phyloP scores from a whole-genome alignment of 2,797 vertebrate genomes.

The Phataginus tricuspis region DNA sequence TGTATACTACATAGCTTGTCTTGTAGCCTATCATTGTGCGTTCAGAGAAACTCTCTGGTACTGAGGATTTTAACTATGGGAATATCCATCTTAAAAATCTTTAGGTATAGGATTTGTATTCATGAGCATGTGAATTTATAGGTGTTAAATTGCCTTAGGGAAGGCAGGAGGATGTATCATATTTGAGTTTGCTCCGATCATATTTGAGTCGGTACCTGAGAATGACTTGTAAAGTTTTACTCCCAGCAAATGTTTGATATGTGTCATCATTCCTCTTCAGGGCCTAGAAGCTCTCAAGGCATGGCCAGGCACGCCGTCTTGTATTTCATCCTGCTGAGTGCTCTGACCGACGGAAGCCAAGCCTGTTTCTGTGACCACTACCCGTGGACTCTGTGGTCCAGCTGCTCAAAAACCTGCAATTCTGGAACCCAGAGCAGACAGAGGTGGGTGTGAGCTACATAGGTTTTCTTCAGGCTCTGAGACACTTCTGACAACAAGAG shows the following conservation, averaged over 20 bases:
- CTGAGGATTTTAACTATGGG: background rate
- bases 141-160: background rate
- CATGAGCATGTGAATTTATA: background rate
- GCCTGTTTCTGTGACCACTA: conserved; percentile 93
- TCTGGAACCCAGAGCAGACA: conserved; percentile 89
- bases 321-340: conserved; percentile 82
- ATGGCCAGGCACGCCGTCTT: conserved; percentile 25
- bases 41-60: background rate
- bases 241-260: background rate
- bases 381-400: conserved; percentile 91
- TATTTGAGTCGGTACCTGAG: background rate
- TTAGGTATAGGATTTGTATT: background rate
- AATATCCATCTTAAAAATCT: background rate
- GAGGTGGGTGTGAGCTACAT: conserved; percentile 82
- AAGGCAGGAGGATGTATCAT: background rate
- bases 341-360: conserved; percentile 75
- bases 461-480: background rate
- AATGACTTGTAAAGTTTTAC: background rate
- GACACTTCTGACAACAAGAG: background rate
- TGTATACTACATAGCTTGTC: background rate
- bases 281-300: background rate
- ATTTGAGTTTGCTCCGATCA: background rate
- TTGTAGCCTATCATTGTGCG: background rate
- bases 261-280: background rate
- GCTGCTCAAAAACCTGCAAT: conserved; percentile 92